These are phyloP conservation scores for Rachycentron canadum DNA, from an alignment of 2,797 vertebrate genomes.

Conservation along the genomic window DNA sequence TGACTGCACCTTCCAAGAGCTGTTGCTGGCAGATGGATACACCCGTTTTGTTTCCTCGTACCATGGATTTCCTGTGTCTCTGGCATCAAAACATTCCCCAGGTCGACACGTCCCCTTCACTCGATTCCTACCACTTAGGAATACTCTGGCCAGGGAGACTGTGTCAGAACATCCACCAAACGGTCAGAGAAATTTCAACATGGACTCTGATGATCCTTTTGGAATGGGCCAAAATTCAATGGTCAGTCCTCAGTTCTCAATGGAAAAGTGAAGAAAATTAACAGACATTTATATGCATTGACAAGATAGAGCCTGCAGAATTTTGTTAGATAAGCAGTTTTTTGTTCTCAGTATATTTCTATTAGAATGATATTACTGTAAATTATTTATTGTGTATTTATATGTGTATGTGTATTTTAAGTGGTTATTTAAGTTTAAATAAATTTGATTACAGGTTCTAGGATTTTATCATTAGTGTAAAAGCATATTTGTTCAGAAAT, in stretches of 20 bases:
- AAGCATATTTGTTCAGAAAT: slow-evolving; percentile 9
- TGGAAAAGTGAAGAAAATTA: slow-evolving; percentile 53
- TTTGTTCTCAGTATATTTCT: slow-evolving; percentile 8
- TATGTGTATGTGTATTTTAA: slow-evolving; percentile 4
- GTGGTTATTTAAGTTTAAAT: slow-evolving; percentile 57
- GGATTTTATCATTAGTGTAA: background rate
- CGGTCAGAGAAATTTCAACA: slow-evolving; percentile 52
- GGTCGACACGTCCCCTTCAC: slow-evolving; percentile 73
- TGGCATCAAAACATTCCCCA: slow-evolving; percentile 66
- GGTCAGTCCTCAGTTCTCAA: slow-evolving; percentile 79
- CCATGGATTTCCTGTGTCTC: slow-evolving; percentile 75
- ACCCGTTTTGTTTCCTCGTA: slow-evolving; percentile 80
- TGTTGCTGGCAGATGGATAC: slow-evolving; percentile 83
- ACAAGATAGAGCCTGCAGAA: slow-evolving; percentile 8
- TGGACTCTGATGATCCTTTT: slow-evolving; percentile 81
- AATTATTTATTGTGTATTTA: slow-evolving; percentile 62
- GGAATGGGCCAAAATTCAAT: slow-evolving; percentile 69
- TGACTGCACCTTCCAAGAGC: slow-evolving; percentile 84
- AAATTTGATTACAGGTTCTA: background rate
- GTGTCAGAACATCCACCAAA: slow-evolving; percentile 31
- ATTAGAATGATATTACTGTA: slow-evolving; percentile 8
- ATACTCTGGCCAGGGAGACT: slow-evolving; percentile 28
- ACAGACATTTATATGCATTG: background rate
- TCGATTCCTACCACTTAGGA: slow-evolving; percentile 80
- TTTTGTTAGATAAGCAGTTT: slow-evolving; percentile 26